Conservation (phyloP, 2,888 invertebrate species). For the Protophormia terraenovae region DNA sequence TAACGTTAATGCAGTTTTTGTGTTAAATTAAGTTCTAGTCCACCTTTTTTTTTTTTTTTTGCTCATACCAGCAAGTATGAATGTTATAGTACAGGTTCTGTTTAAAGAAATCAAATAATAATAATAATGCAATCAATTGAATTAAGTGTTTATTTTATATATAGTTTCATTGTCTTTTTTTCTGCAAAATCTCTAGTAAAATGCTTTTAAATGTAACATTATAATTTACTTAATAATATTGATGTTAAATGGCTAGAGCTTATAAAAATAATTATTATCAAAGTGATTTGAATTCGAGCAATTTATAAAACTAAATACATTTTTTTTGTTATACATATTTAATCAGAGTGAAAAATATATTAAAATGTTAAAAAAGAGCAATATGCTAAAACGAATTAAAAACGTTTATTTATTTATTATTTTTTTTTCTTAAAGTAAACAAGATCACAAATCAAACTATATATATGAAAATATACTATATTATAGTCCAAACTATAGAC, state of each 20-base stretch:
- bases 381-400: no score
- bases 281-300: slow-evolving; percentile 4
- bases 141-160: slow-evolving; percentile 68
- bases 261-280: not conserved
- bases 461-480: no score
- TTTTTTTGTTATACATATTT: no score
- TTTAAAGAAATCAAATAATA: not conserved
- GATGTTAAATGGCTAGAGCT: slow-evolving; percentile 40
- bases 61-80: not conserved
- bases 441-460: no score
- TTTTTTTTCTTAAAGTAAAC: no score
- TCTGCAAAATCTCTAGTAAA: not conserved
- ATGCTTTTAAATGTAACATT: slow-evolving; percentile 37
- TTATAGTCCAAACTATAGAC: no score
- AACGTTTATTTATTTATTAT: no score
- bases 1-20: slow-evolving; percentile 53
- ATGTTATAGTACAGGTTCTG: not conserved
- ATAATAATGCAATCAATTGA: slow-evolving; percentile 64
- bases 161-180: slow-evolving; percentile 49
- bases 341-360: no score
- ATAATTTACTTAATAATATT: slow-evolving; percentile 61
- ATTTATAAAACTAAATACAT: not conserved
- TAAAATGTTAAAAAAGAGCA: no score
- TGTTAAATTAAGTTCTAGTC: slow-evolving; percentile 46
- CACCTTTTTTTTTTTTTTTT: slow-evolving; percentile 21